These are phyloP conservation scores for Sinocyclocheilus maitianheensis DNA, from an alignment of 2,113 vertebrate species.

Conservation along the genomic window DNA sequence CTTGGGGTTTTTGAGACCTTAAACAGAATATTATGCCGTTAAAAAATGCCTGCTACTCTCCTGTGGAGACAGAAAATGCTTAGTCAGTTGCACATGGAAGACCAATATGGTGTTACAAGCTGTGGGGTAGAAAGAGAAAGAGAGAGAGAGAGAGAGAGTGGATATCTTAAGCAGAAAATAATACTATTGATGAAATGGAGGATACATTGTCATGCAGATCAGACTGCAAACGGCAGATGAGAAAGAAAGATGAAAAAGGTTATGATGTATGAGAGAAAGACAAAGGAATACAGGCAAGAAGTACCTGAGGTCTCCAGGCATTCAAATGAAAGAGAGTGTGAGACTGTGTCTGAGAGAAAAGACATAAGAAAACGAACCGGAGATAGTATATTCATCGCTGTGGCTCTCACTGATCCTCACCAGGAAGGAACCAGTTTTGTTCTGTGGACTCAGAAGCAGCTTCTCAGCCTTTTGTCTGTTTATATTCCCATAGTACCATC, in stretches of 20 bases:
- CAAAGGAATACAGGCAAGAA: not conserved
- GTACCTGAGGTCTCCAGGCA: not conserved
- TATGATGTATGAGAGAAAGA: not conserved
- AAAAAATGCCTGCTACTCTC: not conserved
- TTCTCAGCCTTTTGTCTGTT: conserved; percentile 85
- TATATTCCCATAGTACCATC: conserved; percentile 90
- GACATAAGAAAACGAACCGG: conserved; percentile 71
- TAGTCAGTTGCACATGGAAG: conserved; percentile 1
- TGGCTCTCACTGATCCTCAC: conserved; percentile 91
- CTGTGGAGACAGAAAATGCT: conserved; percentile 32
- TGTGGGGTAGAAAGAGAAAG: not conserved
- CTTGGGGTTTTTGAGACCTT: not conserved
- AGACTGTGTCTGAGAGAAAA: not conserved
- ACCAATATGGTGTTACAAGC: conserved; percentile 25
- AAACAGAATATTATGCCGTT: not conserved
- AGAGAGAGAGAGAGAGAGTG: not conserved
- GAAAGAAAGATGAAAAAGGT: not conserved
- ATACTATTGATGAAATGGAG: not conserved
- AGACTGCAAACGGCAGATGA: not conserved
- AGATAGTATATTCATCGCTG: conserved; percentile 87
- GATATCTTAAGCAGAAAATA: conserved; percentile 2
- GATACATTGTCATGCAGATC: not conserved
- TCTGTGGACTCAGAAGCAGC: conserved; percentile 84
- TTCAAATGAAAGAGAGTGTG: not conserved
- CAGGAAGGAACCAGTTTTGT: conserved; percentile 87